Conservation (phyloP, 2,113 vertebrate species). For the Plectropomus leopardus region DNA sequence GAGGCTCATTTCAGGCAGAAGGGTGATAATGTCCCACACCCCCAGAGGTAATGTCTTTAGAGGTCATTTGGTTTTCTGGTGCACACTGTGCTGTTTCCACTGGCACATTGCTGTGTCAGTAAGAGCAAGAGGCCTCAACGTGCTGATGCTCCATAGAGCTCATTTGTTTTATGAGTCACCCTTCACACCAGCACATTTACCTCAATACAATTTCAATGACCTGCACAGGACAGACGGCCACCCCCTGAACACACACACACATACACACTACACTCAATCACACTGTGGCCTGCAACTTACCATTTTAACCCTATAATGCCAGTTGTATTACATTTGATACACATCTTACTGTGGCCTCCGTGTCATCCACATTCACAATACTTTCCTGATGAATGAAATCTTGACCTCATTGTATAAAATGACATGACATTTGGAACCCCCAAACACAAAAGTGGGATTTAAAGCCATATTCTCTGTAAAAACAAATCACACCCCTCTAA, state of each 20-base stretch:
- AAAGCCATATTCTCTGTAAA: too few relatives aligned
- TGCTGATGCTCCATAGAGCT: conserved; percentile 55
- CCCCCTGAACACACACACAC: not conserved
- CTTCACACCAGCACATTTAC: conserved; percentile 41
- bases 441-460: too few relatives aligned
- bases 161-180: conserved; percentile 67
- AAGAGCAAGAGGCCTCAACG: conserved; percentile 40
- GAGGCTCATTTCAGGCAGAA: conserved; percentile 13
- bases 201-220: not conserved
- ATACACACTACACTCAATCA: not conserved
- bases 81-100: conserved; percentile 59
- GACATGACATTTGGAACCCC: too few relatives aligned
- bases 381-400: too few relatives aligned
- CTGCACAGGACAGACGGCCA: not conserved
- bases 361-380: too few relatives aligned
- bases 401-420: too few relatives aligned
- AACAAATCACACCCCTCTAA: too few relatives aligned
- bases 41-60: conserved; percentile 59
- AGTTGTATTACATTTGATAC: too few relatives aligned
- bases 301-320: too few relatives aligned
- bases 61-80: conserved; percentile 68
- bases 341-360: too few relatives aligned
- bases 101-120: conserved; percentile 65
- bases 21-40: conserved; percentile 32
- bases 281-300: not conserved